A percentile compares a stretch with the other conserved stretches of the same genome.
Evolutionary conservation across 1,140 invertebrate genomes (phyloP).

Genomic region (Brachionus manjavacas): DNA sequence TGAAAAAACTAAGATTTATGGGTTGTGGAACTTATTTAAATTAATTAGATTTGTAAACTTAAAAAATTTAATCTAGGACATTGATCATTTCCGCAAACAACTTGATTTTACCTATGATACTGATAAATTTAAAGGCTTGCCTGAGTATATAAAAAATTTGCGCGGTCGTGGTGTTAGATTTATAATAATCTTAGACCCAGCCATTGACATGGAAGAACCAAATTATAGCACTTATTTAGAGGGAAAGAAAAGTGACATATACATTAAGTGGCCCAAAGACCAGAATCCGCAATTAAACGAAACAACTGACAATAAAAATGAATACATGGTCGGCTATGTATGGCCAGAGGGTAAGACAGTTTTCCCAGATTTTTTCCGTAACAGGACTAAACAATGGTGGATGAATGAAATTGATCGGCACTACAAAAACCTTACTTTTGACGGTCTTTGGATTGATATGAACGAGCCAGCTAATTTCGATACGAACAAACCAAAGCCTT

Average conservation of each 20-base stretch:
- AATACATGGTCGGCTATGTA: conserved; percentile 60
- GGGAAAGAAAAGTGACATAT: conserved; percentile 47
- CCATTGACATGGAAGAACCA: conserved; percentile 49
- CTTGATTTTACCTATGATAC: conserved; percentile 57
- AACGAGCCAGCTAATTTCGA: conserved; percentile 55
- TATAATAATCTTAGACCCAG: conserved; percentile 56
- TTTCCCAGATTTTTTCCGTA: conserved; percentile 80
- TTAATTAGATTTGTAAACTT: no score
- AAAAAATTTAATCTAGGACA: conserved; percentile 48
- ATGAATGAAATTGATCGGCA: conserved; percentile 66
- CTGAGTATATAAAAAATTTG: conserved; percentile 54
- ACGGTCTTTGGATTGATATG: conserved; percentile 63
- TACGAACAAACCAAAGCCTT: conserved; percentile 53
- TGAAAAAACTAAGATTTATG: no score
- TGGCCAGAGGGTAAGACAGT: conserved; percentile 68
- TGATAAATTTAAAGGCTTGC: conserved; percentile 51
- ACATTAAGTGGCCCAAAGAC: conserved; percentile 49
- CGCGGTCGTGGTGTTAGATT: conserved; percentile 52
- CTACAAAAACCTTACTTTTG: conserved; percentile 64
- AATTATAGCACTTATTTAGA: conserved; percentile 49
- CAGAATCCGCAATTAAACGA: conserved; percentile 45
- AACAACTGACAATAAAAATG: conserved; percentile 24
- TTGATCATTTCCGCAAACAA: conserved; percentile 56
- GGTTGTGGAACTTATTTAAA: no score
- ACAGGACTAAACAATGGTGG: conserved; percentile 71